Percentiles rank a stretch among this genome's conserved stretches.
Evolutionary conservation across 1,140 invertebrate species (phyloP).

Genomic region (Drosophila pseudoananassae): DNA sequence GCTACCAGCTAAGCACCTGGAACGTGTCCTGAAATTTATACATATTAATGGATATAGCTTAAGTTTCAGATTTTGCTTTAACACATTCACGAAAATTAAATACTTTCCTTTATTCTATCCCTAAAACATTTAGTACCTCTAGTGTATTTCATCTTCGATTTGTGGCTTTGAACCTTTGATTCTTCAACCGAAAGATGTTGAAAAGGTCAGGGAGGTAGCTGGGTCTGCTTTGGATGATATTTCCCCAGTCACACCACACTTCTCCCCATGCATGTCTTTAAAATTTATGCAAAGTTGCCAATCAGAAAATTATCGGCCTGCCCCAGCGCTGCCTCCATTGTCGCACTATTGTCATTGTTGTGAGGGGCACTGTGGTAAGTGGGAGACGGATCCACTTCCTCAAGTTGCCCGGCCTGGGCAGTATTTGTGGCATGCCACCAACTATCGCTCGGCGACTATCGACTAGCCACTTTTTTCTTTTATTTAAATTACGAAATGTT

Average conservation of each 20-base stretch:
- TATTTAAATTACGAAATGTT: constrained; percentile 83
- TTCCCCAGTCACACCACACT: constrained; percentile 17
- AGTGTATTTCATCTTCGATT: constrained; percentile 44
- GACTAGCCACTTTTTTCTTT: constrained; percentile 57
- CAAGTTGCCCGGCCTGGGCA: constrained; percentile 62
- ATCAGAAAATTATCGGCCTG: constrained; percentile 56
- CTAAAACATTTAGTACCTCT: neutral
- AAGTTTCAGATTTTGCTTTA: neutral
- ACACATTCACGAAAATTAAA: no score
- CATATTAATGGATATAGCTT: neutral
- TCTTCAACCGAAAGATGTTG: constrained; percentile 15
- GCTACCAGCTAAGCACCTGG: constrained; percentile 4
- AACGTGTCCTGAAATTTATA: constrained; percentile 6
- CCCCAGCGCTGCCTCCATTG: constrained; percentile 25
- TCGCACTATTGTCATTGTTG: constrained; percentile 10
- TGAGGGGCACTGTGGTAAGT: neutral
- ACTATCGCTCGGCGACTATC: constrained; percentile 68
- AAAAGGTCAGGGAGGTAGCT: constrained; percentile 51
- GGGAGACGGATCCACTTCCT: neutral
- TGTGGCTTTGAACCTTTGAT: constrained; percentile 3
- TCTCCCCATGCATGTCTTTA: constrained; percentile 1
- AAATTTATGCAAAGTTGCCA: constrained; percentile 20
- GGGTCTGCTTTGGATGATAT: constrained; percentile 1
- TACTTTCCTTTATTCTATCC: neutral
- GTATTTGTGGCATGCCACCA: constrained; percentile 68